These are phyloP conservation scores for Trididemnum clinides DNA, from an alignment of 23 tunicate genomes.

Conservation along the genomic window DNA sequence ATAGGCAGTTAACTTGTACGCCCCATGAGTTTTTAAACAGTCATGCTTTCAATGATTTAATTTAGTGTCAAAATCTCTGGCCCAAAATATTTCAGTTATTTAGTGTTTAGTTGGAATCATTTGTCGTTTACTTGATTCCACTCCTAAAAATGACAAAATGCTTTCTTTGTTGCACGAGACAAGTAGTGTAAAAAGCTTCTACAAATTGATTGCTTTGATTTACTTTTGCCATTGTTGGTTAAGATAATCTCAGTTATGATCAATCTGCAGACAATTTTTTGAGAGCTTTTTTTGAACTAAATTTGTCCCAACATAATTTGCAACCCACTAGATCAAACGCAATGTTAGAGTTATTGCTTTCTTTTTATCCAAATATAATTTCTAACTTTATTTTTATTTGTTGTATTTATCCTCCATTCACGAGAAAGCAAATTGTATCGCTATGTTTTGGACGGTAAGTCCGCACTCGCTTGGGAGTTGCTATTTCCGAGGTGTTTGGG, in stretches of 20 bases:
- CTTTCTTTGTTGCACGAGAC: neutral
- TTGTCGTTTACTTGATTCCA: neutral
- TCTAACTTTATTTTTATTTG: no score
- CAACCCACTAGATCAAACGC: neutral
- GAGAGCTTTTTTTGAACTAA: neutral
- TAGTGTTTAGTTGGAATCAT: no score
- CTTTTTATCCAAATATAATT: neutral
- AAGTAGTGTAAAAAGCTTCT: neutral
- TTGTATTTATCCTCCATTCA: no score
- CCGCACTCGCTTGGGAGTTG: no score
- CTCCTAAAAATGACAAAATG: neutral
- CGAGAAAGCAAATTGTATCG: no score
- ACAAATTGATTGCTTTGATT: neutral
- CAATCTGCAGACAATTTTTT: neutral
- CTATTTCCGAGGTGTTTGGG: no score
- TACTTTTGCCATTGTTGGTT: neutral
- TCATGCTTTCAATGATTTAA: neutral
- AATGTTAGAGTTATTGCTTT: neutral
- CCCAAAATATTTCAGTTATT: neutral
- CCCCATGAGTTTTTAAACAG: neutral
- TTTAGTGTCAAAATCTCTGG: neutral
- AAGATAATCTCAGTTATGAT: neutral
- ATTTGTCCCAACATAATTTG: neutral
- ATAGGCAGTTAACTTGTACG: neutral
- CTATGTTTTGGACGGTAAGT: no score